Percentiles rank a stretch among this genome's conserved stretches.
These are phyloP conservation scores for Emydoidea blandingii DNA, from an alignment of 2,797 vertebrate genomes.

Conservation along the genomic window DNA sequence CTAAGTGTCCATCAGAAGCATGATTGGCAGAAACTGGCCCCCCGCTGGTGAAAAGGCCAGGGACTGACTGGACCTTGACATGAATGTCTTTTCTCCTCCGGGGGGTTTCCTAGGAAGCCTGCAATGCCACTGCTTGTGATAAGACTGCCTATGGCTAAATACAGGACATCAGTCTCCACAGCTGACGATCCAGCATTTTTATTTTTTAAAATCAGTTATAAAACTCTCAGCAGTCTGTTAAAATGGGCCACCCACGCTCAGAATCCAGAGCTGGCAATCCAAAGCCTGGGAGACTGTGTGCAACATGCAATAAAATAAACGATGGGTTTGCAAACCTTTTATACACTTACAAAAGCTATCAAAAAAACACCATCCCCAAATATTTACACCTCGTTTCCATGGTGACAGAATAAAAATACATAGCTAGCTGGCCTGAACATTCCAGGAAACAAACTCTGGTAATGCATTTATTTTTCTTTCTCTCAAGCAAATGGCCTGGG, in stretches of 20 bases:
- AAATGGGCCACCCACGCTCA: accelerated
- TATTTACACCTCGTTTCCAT: conserved; percentile 51
- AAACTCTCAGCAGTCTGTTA: not conserved
- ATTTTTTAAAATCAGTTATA: accelerated
- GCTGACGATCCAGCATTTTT: accelerated
- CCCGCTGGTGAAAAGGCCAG: not conserved
- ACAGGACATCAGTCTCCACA: not conserved
- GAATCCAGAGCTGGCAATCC: not conserved
- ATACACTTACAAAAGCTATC: conserved; percentile 6
- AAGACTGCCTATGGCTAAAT: not conserved
- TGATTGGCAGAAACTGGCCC: not conserved
- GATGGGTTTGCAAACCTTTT: not conserved
- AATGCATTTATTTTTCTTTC: not conserved
- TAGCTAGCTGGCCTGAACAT: conserved; percentile 24
- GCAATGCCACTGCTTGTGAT: not conserved
- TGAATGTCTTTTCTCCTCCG: not conserved
- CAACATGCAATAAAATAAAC: not conserved
- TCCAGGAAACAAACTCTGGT: conserved; percentile 6
- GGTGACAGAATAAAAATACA: conserved; percentile 52
- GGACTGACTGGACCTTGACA: accelerated
- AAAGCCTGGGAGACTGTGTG: not conserved
- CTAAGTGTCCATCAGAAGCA: accelerated
- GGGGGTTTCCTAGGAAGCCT: not conserved
- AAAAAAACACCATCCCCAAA: conserved; percentile 46
- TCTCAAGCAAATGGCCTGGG: conserved; percentile 38